phyloP scores from a whole-genome alignment of 2,797 vertebrate species.

The Thamnophis elegans region DNA sequence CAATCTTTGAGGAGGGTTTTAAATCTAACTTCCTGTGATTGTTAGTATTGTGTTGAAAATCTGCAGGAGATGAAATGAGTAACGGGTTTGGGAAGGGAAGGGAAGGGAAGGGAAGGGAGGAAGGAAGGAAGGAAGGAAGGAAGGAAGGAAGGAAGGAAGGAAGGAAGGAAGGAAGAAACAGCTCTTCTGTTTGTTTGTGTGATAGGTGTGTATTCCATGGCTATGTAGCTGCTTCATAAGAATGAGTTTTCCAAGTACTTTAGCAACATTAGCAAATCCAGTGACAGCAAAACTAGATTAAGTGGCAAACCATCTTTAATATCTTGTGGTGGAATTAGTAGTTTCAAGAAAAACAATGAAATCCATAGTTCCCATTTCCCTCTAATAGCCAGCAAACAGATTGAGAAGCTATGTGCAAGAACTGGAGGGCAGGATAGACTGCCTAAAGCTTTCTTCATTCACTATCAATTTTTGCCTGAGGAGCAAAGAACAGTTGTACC shows the following conservation, averaged over 20 bases:
- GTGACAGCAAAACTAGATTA: neutral
- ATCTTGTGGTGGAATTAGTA: neutral
- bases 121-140: too few species aligned
- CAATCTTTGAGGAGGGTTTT: constrained; percentile 12
- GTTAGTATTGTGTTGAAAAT: neutral
- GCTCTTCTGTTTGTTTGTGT: neutral
- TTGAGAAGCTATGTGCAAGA: neutral
- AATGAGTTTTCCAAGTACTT: neutral
- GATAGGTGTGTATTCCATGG: neutral
- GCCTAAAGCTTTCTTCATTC: neutral
- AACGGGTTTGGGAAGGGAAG: neutral
- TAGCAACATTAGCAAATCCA: neutral
- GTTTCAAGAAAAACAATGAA: neutral
- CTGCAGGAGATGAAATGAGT: neutral
- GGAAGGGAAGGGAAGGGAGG: too few species aligned
- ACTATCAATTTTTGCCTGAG: neutral
- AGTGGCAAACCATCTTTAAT: neutral
- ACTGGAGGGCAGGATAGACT: neutral
- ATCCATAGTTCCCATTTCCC: neutral
- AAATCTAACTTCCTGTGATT: constrained; percentile 14
- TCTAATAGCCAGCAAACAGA: neutral
- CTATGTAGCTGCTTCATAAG: neutral
- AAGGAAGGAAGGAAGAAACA: too few species aligned
- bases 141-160: too few species aligned
- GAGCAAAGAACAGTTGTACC: neutral